phyloP scores from a whole-genome alignment of 1,140 invertebrate genomes.

The Plectrocnemia conspersa region DNA sequence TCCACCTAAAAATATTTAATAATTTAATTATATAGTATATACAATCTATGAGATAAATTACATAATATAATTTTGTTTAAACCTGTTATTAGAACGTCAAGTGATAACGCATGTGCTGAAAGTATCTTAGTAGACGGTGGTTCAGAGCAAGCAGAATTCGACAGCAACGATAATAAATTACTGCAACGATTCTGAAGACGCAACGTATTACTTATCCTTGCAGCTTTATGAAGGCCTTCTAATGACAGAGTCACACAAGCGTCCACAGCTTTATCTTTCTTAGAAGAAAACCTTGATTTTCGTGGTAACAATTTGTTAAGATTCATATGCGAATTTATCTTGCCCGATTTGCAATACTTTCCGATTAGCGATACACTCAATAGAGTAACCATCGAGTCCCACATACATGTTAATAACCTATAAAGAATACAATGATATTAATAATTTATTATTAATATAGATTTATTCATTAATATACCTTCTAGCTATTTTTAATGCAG shows the following conservation, averaged over 20 bases:
- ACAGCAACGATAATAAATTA: slow-evolving; percentile 72
- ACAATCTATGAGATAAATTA: slow-evolving; percentile 4
- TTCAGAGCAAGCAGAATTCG: slow-evolving; percentile 69
- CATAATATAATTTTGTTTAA: slow-evolving; percentile 13
- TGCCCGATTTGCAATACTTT: slow-evolving; percentile 50
- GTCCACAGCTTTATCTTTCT: slow-evolving; percentile 58
- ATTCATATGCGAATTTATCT: slow-evolving; percentile 49
- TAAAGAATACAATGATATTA: neutral
- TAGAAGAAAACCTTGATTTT: slow-evolving; percentile 32
- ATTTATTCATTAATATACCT: slow-evolving; percentile 36
- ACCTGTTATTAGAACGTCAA: slow-evolving; percentile 74
- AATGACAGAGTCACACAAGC: slow-evolving; percentile 77
- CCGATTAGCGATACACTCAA: slow-evolving; percentile 70
- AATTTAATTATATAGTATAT: neutral
- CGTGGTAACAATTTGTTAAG: slow-evolving; percentile 45
- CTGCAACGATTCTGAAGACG: slow-evolving; percentile 80
- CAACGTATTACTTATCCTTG: slow-evolving; percentile 67
- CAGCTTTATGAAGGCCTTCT: slow-evolving; percentile 84
- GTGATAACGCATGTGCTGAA: slow-evolving; percentile 81
- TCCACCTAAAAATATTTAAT: slow-evolving; percentile 53
- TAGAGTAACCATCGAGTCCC: slow-evolving; percentile 86
- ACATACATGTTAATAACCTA: slow-evolving; percentile 80
- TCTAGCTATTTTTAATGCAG: slow-evolving; percentile 48
- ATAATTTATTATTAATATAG: neutral
- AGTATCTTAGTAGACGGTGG: slow-evolving; percentile 66